Evolutionary conservation across 2,113 vertebrate genomes (phyloP).

Genomic region (Panthera uncia): DNA sequence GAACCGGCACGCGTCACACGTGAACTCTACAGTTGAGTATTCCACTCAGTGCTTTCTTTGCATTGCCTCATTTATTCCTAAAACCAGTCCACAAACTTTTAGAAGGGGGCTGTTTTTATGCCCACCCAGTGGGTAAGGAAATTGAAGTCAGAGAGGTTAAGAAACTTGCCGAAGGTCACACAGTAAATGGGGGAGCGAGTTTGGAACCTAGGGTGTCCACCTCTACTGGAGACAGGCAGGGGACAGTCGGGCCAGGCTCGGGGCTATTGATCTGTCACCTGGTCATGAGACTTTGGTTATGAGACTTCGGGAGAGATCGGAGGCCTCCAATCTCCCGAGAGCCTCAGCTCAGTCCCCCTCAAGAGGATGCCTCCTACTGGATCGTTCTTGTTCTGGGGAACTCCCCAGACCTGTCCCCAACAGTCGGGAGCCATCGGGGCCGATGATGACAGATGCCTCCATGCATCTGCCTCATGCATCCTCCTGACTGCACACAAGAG

Average conservation of each 20-base stretch:
- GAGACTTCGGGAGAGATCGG: background rate
- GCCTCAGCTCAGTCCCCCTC: background rate
- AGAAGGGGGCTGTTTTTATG: background rate
- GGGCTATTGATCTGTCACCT: background rate
- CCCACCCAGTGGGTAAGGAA: background rate
- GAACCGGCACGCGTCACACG: fast-evolving
- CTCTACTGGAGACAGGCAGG: background rate
- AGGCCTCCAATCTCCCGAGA: background rate
- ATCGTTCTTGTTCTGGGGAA: background rate
- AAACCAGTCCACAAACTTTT: background rate
- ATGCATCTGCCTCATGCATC: no score
- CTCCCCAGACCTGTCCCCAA: background rate
- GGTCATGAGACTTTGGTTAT: background rate
- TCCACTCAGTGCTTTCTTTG: background rate
- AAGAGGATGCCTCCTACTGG: background rate
- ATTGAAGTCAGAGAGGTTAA: background rate
- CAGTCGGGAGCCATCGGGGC: fast-evolving
- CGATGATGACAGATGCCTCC: fast-evolving
- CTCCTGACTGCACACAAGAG: fast-evolving
- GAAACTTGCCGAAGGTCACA: background rate
- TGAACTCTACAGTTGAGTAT: background rate
- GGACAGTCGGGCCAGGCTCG: background rate
- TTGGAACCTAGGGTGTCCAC: no score
- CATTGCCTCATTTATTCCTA: background rate
- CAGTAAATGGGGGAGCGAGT: background rate